Percentiles rank a stretch among this genome's conserved stretches.
These are phyloP conservation scores for Callionymus lyra DNA, from an alignment of 2,113 vertebrate species.

Conservation along the genomic window DNA sequence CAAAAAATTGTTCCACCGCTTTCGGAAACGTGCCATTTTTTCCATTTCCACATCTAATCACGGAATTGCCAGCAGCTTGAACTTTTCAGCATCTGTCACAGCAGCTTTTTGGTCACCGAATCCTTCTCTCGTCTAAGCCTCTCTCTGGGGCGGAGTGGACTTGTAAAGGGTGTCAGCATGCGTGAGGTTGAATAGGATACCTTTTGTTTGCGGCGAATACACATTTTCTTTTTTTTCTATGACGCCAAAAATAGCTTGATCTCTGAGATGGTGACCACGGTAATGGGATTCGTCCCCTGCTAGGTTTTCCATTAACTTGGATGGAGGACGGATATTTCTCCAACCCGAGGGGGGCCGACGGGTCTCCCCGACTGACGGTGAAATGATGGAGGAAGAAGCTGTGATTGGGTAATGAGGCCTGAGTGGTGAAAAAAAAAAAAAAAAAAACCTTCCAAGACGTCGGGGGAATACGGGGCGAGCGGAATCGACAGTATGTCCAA, in stretches of 20 bases:
- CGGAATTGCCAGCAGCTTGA: constrained; percentile 6
- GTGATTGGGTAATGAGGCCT: constrained; percentile 48
- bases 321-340: too few relatives aligned
- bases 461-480: constrained; percentile 42
- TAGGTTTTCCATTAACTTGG: too few relatives aligned
- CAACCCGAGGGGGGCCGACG: constrained; percentile 22
- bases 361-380: constrained; percentile 33
- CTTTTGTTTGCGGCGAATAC: too few relatives aligned
- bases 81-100: constrained; percentile 9
- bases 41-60: constrained; percentile 12
- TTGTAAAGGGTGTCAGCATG: too few relatives aligned
- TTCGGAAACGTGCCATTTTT: constrained; percentile 10
- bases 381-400: constrained; percentile 34
- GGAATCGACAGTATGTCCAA: constrained; percentile 61
- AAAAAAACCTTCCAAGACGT: constrained; percentile 28
- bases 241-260: too few relatives aligned
- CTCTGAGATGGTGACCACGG: too few relatives aligned
- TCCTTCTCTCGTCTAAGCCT: too few relatives aligned
- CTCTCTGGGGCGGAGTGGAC: too few relatives aligned
- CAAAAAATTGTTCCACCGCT: constrained; percentile 10
- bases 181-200: too few relatives aligned
- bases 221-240: too few relatives aligned
- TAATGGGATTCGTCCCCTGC: too few relatives aligned
- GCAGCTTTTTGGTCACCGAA: too few relatives aligned
- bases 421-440: constrained; percentile 11